Evolutionary conservation across 1,140 invertebrate species (phyloP).

Genomic region (Pollicipes pollicipes): DNA sequence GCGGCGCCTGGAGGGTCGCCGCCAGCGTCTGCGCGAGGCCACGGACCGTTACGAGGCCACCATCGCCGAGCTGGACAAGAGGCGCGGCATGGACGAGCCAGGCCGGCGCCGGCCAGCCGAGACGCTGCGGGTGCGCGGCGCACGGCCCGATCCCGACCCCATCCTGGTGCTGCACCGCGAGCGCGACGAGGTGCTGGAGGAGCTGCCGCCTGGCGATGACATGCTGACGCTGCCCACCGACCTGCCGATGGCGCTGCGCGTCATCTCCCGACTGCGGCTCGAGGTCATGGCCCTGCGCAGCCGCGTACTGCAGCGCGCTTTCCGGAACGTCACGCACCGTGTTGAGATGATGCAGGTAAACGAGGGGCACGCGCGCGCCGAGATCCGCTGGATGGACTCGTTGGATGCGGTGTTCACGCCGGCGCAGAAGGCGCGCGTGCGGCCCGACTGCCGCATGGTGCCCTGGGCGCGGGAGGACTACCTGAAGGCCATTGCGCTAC

Average conservation of each 20-base stretch:
- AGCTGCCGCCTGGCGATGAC: neutral
- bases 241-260: neutral
- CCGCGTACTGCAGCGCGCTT: neutral
- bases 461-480: neutral
- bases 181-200: neutral
- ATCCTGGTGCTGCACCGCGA: neutral
- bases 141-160: too few species aligned
- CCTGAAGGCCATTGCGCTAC: neutral
- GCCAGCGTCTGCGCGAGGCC: neutral
- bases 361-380: neutral
- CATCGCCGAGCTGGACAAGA: neutral
- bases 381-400: neutral
- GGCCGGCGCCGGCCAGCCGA: neutral
- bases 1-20: neutral
- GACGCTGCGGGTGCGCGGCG: too few species aligned
- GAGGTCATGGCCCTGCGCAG: neutral
- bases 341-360: neutral
- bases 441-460: neutral
- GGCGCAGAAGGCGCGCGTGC: neutral
- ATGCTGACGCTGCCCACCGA: neutral
- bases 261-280: neutral
- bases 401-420: neutral
- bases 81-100: neutral
- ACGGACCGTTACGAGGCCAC: neutral
- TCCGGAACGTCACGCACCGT: neutral